Conservation (phyloP, 1,140 invertebrate species). For the Pachypsylla venusta region DNA sequence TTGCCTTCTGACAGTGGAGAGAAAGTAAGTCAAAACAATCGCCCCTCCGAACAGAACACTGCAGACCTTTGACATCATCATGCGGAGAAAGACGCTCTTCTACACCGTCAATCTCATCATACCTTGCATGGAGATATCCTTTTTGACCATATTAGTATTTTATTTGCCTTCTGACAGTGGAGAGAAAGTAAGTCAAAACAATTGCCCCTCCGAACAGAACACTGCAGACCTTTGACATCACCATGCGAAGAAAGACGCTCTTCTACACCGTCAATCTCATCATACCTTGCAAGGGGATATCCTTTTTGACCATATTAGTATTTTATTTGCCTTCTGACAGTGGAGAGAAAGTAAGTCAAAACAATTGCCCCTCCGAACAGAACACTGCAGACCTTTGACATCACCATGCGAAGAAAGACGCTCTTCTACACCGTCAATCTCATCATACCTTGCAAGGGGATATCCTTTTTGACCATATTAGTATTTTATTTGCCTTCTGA, state of each 20-base stretch:
- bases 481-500: constrained; percentile 98
- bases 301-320: constrained; percentile 93
- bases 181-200: too few species aligned
- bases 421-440: constrained; percentile 96
- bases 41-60: neutral
- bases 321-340: constrained; percentile 98
- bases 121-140: too few species aligned
- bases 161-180: too few species aligned
- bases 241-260: constrained; percentile 88
- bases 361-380: too few species aligned
- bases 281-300: constrained; percentile 94
- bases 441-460: constrained; percentile 94
- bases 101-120: too few species aligned
- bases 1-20: constrained; percentile 97
- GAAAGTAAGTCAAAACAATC: constrained; percentile 54
- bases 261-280: constrained; percentile 98
- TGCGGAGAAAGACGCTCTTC: too few species aligned
- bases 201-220: too few species aligned
- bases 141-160: too few species aligned
- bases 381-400: constrained; percentile 99
- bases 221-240: constrained; percentile 99
- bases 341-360: constrained; percentile 96
- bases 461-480: constrained; percentile 94
- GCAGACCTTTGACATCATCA: too few species aligned
- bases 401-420: constrained; percentile 92